Base-by-base conservation (phyloP, 2,797 vertebrate genomes). In the Buceros bicornis region DNA sequence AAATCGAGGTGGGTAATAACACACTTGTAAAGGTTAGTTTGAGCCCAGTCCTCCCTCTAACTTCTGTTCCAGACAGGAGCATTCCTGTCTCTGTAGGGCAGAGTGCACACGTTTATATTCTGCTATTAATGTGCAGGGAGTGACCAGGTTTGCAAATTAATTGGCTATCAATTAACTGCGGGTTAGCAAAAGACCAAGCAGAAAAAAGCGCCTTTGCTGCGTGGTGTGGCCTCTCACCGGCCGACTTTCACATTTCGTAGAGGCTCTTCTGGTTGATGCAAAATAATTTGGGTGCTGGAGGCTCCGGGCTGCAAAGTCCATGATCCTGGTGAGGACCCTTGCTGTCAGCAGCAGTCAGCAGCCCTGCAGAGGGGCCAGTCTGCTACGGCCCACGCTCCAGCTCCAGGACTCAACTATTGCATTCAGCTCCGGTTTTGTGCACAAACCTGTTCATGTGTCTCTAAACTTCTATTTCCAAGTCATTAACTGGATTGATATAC, bases 391-490 rank as follows among this genome's bases (percentile, higher is more conserved):
- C 33, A 61, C 10, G 5, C 14, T 31, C 56, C 80, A 54, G 31
- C 37, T 60, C 72, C 47, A 33, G 65, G 35, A n/a, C 50, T 11
- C 58, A 58, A 0, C 29, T 24, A 5, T 60, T 76, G 57, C 57
- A 61, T 60, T 40, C 54, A 47, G 1, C 29, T 3, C n/a, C 25
- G 33, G 1, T 31, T 86, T 79, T 76, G 73, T 22, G 74, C 78
- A 91, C 87, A 58, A 50, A 94, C 62, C 71, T 56, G 26, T 20
- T 40, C 28, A n/a, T n/a, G 10, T 25, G 35, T 37, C 94, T 97
- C 88, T 93, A 61, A 97, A 87, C 85, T 93, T 86, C 33, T 72
- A 25, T 95, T 96, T 96, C 88, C 87, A 90, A 83, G 66, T 81
- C 87, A 69, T 96, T 96, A 91, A 66, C 79, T 70, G 83, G 50